Evolutionary conservation across 2,888 invertebrate genomes (phyloP), one percentile per base, ranked within the genome.

Genomic region (Lymantria monacha): DNA sequence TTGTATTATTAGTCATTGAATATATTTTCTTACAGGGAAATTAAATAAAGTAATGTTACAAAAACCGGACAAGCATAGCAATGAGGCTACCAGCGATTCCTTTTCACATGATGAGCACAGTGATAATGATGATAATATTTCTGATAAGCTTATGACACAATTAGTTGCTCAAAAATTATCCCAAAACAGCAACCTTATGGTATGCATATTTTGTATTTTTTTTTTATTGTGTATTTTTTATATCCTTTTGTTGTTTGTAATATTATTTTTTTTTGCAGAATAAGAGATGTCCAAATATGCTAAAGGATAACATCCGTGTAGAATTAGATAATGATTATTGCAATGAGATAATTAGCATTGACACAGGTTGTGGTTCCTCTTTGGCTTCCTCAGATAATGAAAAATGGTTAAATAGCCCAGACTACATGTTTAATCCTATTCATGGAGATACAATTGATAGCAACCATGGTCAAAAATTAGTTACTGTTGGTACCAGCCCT

Each of bases 341-440:
- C 41, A 64, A 48, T 67, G 83, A 80, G 61, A 56, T 67, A 22
- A 68, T 73, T 7, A 88, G 85, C 63, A 67, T 81, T 47, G 91
- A 91, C 58, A 87, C 88, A 1, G 90, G 91, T 0, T 64, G 84
- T 43, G 90, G 88, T 9, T 90, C 91, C 14, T 91, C 90, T 7
- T 68, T 85, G 15, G 81, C 78, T 33, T 79, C 72, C 59, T 87
- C 86, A 10, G 85, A 87, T 61, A 79, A 67, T 37, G 86, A 87
- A 42, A 87, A 84, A 63, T 77, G 78, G 60, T 70, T 74, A 12
- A 70, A 74, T 49, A 88, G 88, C 57, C 85, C 86, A 43, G 84
- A 86, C 51, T 84, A 81, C 57, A 76, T 63, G 36, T 60, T 63
- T 37, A 77, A 77, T 54, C 77, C 80, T 30, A 30, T 68, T 13